Evolutionary conservation across 2,113 vertebrate species (phyloP).

Genomic region (Psammodynastes pulverulentus): DNA sequence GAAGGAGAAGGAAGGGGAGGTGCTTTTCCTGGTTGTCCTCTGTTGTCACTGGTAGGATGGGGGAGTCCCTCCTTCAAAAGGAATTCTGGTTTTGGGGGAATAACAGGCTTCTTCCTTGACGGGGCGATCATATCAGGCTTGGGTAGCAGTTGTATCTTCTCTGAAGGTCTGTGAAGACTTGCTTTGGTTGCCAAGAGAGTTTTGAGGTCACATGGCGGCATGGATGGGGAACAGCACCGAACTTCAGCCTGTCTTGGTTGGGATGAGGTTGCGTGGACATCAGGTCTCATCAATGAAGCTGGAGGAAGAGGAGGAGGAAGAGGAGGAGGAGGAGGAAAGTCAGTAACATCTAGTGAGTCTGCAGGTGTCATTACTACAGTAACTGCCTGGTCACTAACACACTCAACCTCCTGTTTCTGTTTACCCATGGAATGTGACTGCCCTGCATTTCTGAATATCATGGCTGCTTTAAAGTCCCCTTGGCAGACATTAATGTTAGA

Average conservation of each 20-base stretch:
- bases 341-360: slow-evolving; percentile 60
- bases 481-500: slow-evolving; percentile 84
- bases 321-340: slow-evolving; percentile 59
- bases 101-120: slow-evolving; percentile 60
- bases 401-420: slow-evolving; percentile 56
- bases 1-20: slow-evolving; percentile 30
- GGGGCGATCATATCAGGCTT: slow-evolving; percentile 65
- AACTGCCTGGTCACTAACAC: slow-evolving; percentile 44
- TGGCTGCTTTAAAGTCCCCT: slow-evolving; percentile 79
- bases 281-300: slow-evolving; percentile 69
- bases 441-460: slow-evolving; percentile 82
- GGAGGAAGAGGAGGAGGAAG: slow-evolving; percentile 72
- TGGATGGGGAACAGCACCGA: slow-evolving; percentile 56
- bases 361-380: slow-evolving; percentile 51
- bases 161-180: slow-evolving; percentile 55
- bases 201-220: slow-evolving; percentile 32
- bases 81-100: slow-evolving; percentile 69
- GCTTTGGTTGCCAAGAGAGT: slow-evolving; percentile 42
- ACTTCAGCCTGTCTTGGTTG: slow-evolving; percentile 62
- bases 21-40: slow-evolving; percentile 41
- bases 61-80: slow-evolving; percentile 43
- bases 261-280: slow-evolving; percentile 45
- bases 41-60: slow-evolving; percentile 23
- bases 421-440: slow-evolving; percentile 65
- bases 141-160: slow-evolving; percentile 65